Evolutionary conservation across 2,888 invertebrate genomes (phyloP).

Genomic region (Drosophila diplacantha): DNA sequence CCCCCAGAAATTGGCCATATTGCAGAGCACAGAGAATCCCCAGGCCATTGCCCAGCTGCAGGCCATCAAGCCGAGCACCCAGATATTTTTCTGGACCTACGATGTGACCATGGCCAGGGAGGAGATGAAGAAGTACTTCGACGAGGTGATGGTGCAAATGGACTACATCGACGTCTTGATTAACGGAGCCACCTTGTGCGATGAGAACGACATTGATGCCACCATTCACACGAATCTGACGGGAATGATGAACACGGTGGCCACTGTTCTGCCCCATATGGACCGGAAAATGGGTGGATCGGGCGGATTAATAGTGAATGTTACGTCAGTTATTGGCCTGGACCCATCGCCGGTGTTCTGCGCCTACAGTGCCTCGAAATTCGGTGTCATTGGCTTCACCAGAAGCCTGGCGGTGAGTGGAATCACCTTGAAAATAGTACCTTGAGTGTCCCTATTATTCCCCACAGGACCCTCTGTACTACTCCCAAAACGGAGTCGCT

Average conservation of each 20-base stretch:
- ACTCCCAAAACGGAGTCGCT: conserved; percentile 67
- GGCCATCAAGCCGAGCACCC: conserved; percentile 52
- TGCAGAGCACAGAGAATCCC: conserved; percentile 59
- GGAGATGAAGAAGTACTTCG: conserved; percentile 69
- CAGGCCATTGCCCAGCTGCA: conserved; percentile 59
- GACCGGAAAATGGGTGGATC: conserved; percentile 75
- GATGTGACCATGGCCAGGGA: conserved; percentile 66
- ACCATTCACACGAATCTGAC: conserved; percentile 65
- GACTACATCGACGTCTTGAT: conserved; percentile 71
- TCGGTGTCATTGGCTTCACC: conserved; percentile 77
- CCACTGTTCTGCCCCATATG: conserved; percentile 76
- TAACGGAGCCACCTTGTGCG: conserved; percentile 64
- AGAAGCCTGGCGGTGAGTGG: conserved; percentile 69
- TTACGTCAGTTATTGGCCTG: conserved; percentile 74
- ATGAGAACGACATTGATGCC: conserved; percentile 61
- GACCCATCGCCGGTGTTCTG: conserved; percentile 66
- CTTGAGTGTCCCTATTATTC: background rate
- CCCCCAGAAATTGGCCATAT: conserved; percentile 68
- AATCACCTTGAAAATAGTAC: background rate
- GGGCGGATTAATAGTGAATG: conserved; percentile 77
- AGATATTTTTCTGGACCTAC: conserved; percentile 67
- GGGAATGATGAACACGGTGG: conserved; percentile 68
- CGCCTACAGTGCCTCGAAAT: conserved; percentile 76
- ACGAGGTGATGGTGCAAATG: conserved; percentile 68
- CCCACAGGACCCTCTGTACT: conserved; percentile 65